These are phyloP conservation scores for Homalodisca vitripennis DNA, from an alignment of 1,140 invertebrate species.

Conservation along the genomic window DNA sequence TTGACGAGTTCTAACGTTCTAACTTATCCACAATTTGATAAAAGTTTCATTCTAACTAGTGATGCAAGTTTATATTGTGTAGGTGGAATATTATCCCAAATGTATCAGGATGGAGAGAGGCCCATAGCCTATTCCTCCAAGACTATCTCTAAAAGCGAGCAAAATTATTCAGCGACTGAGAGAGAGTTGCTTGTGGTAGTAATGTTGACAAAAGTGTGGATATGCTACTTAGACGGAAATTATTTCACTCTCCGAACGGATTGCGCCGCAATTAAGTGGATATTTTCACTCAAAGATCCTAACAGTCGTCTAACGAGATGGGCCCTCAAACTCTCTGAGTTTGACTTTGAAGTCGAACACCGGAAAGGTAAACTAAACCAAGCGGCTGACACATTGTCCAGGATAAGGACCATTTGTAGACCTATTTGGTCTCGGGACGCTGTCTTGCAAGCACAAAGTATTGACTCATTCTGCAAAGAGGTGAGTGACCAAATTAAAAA, in stretches of 20 bases:
- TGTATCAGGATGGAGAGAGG: not conserved
- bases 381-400: too few species aligned
- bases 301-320: too few species aligned
- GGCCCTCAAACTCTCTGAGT: too few species aligned
- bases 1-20: too few species aligned
- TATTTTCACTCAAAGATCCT: too few species aligned
- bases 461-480: slow-evolving; percentile 3
- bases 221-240: not conserved
- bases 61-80: not conserved
- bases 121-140: too few species aligned
- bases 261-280: too few species aligned
- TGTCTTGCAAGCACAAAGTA: not conserved
- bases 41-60: not conserved
- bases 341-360: slow-evolving; percentile 12
- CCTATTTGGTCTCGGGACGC: slow-evolving; percentile 3
- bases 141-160: too few species aligned
- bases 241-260: not conserved
- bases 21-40: not conserved
- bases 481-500: not conserved
- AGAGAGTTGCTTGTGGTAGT: slow-evolving; percentile 5
- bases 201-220: slow-evolving; percentile 4
- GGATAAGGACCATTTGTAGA: too few species aligned
- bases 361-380: not conserved
- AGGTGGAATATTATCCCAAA: not conserved
- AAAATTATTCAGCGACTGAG: too few species aligned